These are phyloP conservation scores for Paedocypris micromegethes DNA, from an alignment of 2,797 vertebrate genomes.

Conservation along the genomic window DNA sequence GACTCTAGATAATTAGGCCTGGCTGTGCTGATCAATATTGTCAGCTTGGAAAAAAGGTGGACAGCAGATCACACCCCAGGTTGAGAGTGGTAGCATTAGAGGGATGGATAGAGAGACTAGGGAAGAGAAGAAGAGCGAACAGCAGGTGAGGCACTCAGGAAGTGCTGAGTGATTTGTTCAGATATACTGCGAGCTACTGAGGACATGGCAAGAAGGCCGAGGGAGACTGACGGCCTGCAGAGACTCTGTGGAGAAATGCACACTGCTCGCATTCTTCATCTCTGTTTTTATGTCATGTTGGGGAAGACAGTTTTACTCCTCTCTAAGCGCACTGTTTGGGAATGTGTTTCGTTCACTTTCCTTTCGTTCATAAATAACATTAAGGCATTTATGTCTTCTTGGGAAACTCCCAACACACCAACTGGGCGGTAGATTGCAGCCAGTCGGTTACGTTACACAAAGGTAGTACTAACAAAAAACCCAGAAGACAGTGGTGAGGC, in stretches of 20 bases:
- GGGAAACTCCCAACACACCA: no score
- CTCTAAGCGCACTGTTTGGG: no score
- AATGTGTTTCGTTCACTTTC: no score
- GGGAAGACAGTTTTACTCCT: background rate
- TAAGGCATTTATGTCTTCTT: no score
- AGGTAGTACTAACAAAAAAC: no score
- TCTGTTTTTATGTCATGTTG: background rate
- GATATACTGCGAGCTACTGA: slow-evolving; percentile 54
- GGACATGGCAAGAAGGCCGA: slow-evolving; percentile 37
- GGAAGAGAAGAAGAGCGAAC: slow-evolving; percentile 33
- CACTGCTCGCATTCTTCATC: slow-evolving; percentile 34
- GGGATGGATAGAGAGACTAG: slow-evolving; percentile 38
- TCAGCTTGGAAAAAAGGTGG: slow-evolving; percentile 54
- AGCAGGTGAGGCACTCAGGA: slow-evolving; percentile 51
- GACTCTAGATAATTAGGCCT: slow-evolving; percentile 54
- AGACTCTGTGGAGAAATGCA: slow-evolving; percentile 39
- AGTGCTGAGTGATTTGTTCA: slow-evolving; percentile 65
- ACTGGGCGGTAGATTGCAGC: no score
- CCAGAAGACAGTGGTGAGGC: no score
- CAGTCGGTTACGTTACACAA: no score
- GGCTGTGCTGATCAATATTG: slow-evolving; percentile 67
- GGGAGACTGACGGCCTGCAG: slow-evolving; percentile 41
- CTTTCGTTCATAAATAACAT: no score
- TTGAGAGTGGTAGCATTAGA: slow-evolving; percentile 55
- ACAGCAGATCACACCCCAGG: slow-evolving; percentile 70